Evolutionary conservation across 2,888 invertebrate genomes (phyloP).

Genomic region (Caenorhabditis japonica): DNA sequence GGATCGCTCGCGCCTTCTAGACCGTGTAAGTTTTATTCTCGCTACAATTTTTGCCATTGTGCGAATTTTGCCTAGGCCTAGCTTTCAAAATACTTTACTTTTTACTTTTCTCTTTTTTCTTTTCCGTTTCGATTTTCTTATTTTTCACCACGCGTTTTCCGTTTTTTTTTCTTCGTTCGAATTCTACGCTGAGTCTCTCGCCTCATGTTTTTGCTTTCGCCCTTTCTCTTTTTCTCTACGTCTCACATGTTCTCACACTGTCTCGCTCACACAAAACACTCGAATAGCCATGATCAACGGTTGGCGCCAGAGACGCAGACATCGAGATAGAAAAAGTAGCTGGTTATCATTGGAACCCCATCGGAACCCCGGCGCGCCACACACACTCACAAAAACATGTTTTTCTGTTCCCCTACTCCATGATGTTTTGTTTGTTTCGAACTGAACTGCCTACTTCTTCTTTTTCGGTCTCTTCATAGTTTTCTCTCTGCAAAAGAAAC

Average conservation of each 20-base stretch:
- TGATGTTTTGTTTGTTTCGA: constrained; percentile 11
- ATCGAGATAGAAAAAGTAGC: constrained; percentile 18
- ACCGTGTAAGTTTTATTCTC: constrained; percentile 23
- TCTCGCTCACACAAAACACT: constrained; percentile 10
- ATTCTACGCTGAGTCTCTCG: constrained; percentile 6
- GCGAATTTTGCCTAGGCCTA: too few relatives aligned
- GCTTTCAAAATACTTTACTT: not conserved
- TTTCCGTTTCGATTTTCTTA: constrained; percentile 7
- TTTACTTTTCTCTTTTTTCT: constrained; percentile 5
- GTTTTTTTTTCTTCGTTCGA: too few relatives aligned
- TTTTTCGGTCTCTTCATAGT: not conserved
- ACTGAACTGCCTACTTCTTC: too few relatives aligned
- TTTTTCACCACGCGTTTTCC: constrained; percentile 9
- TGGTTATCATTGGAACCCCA: constrained; percentile 40
- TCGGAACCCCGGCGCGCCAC: not conserved
- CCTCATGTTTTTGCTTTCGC: constrained; percentile 2
- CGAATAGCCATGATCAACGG: constrained; percentile 7
- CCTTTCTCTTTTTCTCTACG: constrained; percentile 11
- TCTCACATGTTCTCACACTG: constrained; percentile 9
- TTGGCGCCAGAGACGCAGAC: constrained; percentile 20
- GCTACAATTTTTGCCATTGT: too few relatives aligned
- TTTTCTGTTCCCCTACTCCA: constrained; percentile 16
- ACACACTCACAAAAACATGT: constrained; percentile 21
- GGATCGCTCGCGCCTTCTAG: constrained; percentile 44
- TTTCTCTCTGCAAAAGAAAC: not conserved